These are phyloP conservation scores for Amazona vittata DNA, from an alignment of 2,113 vertebrate species.

Conservation along the genomic window DNA sequence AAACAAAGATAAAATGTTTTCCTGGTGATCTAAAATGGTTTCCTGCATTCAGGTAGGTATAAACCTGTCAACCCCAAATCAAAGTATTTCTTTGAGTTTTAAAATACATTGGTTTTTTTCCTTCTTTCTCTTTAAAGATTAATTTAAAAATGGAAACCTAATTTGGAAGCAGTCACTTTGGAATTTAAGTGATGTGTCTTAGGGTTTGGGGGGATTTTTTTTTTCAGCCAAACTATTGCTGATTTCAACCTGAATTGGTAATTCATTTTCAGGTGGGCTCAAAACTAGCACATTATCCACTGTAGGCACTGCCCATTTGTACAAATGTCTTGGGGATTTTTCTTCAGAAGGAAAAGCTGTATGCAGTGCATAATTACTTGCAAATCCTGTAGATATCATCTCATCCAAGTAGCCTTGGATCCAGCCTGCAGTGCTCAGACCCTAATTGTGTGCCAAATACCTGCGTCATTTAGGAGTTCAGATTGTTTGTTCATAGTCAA, in stretches of 20 bases:
- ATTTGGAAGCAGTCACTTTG: background rate
- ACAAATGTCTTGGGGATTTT: background rate
- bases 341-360: background rate
- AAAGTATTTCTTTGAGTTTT: background rate
- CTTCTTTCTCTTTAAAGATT: background rate
- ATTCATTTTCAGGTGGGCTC: background rate
- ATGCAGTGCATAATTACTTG: background rate
- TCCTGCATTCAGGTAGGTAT: background rate
- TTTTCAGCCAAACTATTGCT: background rate
- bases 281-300: background rate
- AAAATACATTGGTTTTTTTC: background rate
- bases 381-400: background rate
- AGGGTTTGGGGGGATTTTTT: background rate
- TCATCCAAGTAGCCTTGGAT: background rate
- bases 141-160: background rate
- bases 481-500: background rate
- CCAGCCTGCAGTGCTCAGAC: background rate
- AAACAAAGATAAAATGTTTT: background rate
- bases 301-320: background rate
- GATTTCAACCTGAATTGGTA: slow-evolving; percentile 11
- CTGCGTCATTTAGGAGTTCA: background rate
- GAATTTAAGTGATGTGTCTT: background rate
- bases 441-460: background rate
- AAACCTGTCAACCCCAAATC: background rate
- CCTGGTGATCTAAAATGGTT: background rate